These are phyloP conservation scores for Latrodectus elegans DNA, from an alignment of 2,888 invertebrate genomes.

Conservation along the genomic window DNA sequence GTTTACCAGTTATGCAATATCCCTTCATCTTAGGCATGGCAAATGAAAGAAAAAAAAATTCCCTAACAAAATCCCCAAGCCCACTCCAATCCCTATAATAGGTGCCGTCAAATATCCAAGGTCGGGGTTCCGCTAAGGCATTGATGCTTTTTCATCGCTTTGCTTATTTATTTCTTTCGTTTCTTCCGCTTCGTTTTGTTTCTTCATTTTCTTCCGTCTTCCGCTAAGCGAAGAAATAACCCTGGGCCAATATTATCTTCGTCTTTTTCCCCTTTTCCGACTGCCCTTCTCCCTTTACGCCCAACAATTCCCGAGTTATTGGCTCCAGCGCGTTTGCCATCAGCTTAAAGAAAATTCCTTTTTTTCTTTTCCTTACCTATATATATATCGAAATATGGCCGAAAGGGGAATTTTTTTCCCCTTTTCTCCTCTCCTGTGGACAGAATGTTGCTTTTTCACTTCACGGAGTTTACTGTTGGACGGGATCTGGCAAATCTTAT, in stretches of 20 bases:
- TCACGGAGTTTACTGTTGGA: too few species aligned
- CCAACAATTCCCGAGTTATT: constrained; percentile 55
- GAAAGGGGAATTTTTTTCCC: neutral
- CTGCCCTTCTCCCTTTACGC: constrained; percentile 2
- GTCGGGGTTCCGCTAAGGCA: constrained; percentile 37
- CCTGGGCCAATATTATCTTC: constrained; percentile 61
- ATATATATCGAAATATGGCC: neutral
- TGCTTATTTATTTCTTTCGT: constrained; percentile 30
- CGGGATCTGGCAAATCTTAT: too few species aligned
- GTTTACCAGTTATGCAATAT: neutral
- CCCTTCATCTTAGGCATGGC: neutral
- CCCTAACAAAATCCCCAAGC: neutral
- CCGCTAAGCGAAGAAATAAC: constrained; percentile 63
- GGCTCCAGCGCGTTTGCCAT: constrained; percentile 19
- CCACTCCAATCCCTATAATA: constrained; percentile 13
- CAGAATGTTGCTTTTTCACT: too few species aligned
- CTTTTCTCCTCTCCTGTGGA: neutral
- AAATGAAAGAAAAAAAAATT: neutral
- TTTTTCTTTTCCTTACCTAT: neutral
- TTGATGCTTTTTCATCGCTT: constrained; percentile 29
- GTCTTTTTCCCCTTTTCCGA: neutral
- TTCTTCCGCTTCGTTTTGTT: constrained; percentile 44
- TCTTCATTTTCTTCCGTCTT: constrained; percentile 49
- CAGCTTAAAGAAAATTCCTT: neutral
- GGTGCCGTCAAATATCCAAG: constrained; percentile 51